Percentiles rank a stretch among this genome's conserved stretches.
These are phyloP conservation scores for Notolepis coatsorum DNA, from an alignment of 2,797 vertebrate species.

Conservation along the genomic window DNA sequence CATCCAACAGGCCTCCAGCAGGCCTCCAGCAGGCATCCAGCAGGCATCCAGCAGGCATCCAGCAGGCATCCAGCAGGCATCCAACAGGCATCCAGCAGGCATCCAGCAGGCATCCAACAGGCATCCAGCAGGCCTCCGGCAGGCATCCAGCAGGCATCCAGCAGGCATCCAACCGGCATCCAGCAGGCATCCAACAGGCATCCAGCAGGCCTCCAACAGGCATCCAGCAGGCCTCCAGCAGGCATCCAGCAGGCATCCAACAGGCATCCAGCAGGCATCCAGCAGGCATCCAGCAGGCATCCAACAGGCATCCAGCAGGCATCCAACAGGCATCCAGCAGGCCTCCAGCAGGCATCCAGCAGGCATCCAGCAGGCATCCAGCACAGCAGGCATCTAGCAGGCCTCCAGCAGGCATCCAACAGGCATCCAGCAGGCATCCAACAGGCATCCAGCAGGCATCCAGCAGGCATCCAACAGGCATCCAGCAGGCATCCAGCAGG, in stretches of 20 bases:
- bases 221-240: conserved; percentile 34
- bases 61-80: no score
- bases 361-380: no score
- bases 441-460: conserved; percentile 21
- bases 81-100: no score
- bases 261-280: conserved; percentile 1
- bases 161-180: no score
- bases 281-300: conserved; percentile 28
- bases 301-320: conserved; percentile 24
- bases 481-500: conserved; percentile 30
- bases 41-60: conserved; percentile 31
- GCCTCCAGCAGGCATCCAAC: conserved; percentile 29
- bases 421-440: no score
- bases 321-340: conserved; percentile 8
- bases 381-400: conserved; percentile 9
- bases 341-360: conserved; percentile 29
- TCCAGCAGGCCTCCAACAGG: conserved; percentile 20
- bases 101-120: conserved; percentile 15
- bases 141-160: conserved; percentile 34
- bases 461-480: conserved; percentile 9
- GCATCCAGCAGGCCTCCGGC: conserved; percentile 16
- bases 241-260: no score
- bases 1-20: conserved; percentile 20
- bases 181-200: conserved; percentile 4
- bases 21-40: not conserved